These are phyloP conservation scores for Rhaphigaster nebulosa DNA, from an alignment of 2,888 invertebrate species.

Conservation along the genomic window DNA sequence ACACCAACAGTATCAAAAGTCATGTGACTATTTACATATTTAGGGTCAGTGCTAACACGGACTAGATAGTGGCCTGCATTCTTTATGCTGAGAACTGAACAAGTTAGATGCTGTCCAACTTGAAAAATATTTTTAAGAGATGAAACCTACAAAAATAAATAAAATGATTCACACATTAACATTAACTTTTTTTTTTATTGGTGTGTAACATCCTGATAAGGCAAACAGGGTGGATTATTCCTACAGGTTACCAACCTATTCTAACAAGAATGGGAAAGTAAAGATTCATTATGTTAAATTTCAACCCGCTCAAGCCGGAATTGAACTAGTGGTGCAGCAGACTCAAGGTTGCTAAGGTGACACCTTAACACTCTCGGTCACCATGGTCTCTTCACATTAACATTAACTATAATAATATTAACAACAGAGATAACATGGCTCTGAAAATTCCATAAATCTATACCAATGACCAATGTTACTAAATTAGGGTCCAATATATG, in stretches of 20 bases:
- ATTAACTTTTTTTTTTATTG: too few species aligned
- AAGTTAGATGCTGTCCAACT: conserved; percentile 51
- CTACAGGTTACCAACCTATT: too few species aligned
- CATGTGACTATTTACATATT: conserved; percentile 53
- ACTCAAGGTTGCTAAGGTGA: too few species aligned
- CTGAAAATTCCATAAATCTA: not conserved
- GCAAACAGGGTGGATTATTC: too few species aligned
- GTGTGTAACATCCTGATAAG: too few species aligned
- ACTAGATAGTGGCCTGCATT: conserved; percentile 30
- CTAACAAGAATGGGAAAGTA: too few species aligned
- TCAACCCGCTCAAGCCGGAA: too few species aligned
- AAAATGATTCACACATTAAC: not conserved
- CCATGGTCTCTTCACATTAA: too few species aligned
- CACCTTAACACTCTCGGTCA: too few species aligned
- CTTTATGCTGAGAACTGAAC: conserved; percentile 40
- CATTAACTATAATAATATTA: not conserved
- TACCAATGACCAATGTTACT: not conserved
- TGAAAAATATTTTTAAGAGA: conserved; percentile 24
- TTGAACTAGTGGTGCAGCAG: too few species aligned
- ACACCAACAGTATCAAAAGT: conserved; percentile 50
- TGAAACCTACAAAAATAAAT: not conserved
- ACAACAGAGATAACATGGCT: not conserved
- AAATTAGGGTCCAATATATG: not conserved
- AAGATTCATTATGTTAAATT: too few species aligned
- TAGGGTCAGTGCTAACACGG: conserved; percentile 58